Conservation (phyloP, 2,888 invertebrate genomes). For the Thymelicus sylvestris region DNA sequence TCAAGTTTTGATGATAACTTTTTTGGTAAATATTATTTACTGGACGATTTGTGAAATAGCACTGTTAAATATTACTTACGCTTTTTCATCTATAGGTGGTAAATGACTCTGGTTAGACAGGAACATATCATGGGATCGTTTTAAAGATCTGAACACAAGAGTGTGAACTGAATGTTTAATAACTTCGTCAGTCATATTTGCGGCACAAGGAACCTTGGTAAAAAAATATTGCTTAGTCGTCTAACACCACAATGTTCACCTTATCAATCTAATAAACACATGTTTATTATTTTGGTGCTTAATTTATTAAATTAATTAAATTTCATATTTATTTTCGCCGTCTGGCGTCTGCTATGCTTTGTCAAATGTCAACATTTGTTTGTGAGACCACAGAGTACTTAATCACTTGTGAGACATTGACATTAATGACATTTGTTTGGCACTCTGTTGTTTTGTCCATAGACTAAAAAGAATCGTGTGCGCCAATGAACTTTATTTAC, state of each 20-base stretch:
- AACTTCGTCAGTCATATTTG: constrained; percentile 90
- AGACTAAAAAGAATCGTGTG: too few species aligned
- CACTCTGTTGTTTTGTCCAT: too few species aligned
- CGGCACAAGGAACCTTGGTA: neutral
- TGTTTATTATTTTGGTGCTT: neutral
- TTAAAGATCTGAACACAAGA: constrained; percentile 97
- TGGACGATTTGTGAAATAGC: neutral
- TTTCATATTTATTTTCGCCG: neutral
- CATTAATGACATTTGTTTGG: too few species aligned
- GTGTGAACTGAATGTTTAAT: constrained; percentile 99
- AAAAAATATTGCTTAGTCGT: neutral
- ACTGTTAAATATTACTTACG: constrained; percentile 85
- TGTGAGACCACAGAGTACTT: too few species aligned
- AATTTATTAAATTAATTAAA: neutral
- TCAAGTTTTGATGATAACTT: constrained; percentile 8
- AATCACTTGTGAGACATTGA: too few species aligned
- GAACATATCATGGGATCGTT: constrained; percentile 99
- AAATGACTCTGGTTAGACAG: constrained; percentile 94
- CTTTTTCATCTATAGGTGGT: constrained; percentile 92
- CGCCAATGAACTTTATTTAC: too few species aligned
- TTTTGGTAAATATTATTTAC: too few species aligned
- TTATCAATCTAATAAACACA: neutral
- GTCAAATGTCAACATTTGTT: too few species aligned
- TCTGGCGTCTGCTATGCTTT: too few species aligned
- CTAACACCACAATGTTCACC: neutral